A percentile compares a stretch with the other conserved stretches of the same genome.
phyloP scores from a whole-genome alignment of 2,113 vertebrate species.

The Hippocampus barbouri region DNA sequence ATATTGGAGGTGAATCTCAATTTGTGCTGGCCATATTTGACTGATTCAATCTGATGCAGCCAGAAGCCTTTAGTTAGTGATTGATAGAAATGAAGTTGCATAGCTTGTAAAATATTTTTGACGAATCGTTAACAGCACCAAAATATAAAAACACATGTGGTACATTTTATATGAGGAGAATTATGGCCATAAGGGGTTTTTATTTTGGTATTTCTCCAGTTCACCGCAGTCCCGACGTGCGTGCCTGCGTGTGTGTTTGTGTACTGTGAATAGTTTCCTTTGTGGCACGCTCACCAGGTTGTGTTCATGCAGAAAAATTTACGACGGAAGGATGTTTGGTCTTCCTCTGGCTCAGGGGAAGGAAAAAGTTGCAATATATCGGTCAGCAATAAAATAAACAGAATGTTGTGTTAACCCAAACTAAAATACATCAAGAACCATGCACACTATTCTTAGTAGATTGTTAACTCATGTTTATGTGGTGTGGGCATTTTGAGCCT shows the following conservation, averaged over 20 bases:
- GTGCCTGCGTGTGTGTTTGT: conserved; percentile 12
- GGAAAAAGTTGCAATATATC: conserved; percentile 70
- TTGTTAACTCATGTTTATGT: conserved; percentile 19
- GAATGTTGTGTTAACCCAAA: conserved; percentile 52
- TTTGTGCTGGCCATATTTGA: conserved; percentile 46
- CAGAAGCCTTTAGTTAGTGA: conserved; percentile 36
- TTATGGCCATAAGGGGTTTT: neutral
- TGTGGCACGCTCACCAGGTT: conserved; percentile 52
- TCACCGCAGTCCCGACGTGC: conserved; percentile 2
- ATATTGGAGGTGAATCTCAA: conserved; percentile 51
- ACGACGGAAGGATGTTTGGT: conserved; percentile 63
- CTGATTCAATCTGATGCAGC: conserved; percentile 56
- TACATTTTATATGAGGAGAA: conserved; percentile 9
- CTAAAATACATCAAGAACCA: conserved; percentile 10
- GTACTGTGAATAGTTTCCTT: conserved; percentile 38
- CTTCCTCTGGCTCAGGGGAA: conserved; percentile 60
- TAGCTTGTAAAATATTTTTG: neutral
- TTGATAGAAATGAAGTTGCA: neutral
- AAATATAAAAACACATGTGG: neutral
- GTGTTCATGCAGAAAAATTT: conserved; percentile 50
- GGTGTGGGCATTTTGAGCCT: neutral
- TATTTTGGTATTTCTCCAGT: conserved; percentile 5
- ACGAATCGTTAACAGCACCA: neutral
- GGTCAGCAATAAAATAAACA: conserved; percentile 63
- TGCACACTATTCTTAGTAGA: neutral